Percentiles rank a stretch among this genome's conserved stretches.
Evolutionary conservation across 2,113 vertebrate genomes (phyloP).

Genomic region (Vicugna pacos): DNA sequence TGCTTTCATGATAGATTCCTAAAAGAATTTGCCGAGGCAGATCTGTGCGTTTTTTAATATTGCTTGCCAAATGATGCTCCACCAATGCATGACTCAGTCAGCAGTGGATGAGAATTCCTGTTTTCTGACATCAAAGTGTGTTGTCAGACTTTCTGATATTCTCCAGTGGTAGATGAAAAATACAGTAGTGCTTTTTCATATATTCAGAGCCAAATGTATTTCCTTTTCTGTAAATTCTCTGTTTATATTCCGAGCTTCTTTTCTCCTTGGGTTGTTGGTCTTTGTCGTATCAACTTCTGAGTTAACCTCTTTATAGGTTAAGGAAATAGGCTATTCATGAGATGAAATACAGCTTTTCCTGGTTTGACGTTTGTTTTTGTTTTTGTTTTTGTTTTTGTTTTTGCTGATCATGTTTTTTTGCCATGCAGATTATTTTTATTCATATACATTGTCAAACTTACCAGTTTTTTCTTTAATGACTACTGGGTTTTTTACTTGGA

Average conservation of each 20-base stretch:
- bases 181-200: not conserved
- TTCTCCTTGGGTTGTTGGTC: not conserved
- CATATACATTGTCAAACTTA: not conserved
- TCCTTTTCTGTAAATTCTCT: not conserved
- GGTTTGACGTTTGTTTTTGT: not conserved
- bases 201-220: not conserved
- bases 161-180: not conserved
- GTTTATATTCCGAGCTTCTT: not conserved
- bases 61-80: not conserved
- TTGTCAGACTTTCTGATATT: not conserved
- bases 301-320: not conserved
- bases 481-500: not conserved
- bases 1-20: not conserved
- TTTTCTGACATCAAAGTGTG: not conserved
- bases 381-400: not conserved
- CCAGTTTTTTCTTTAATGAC: not conserved
- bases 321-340: not conserved
- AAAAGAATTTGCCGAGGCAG: not conserved
- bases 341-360: not conserved
- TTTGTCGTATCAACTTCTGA: not conserved
- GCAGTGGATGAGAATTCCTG: not conserved
- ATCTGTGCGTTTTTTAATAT: not conserved
- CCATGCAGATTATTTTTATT: constrained; percentile 21
- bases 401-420: constrained; percentile 21
- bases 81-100: not conserved